Evolutionary conservation across 2,888 invertebrate genomes (phyloP).

Genomic region (Parelbella ahira): DNA sequence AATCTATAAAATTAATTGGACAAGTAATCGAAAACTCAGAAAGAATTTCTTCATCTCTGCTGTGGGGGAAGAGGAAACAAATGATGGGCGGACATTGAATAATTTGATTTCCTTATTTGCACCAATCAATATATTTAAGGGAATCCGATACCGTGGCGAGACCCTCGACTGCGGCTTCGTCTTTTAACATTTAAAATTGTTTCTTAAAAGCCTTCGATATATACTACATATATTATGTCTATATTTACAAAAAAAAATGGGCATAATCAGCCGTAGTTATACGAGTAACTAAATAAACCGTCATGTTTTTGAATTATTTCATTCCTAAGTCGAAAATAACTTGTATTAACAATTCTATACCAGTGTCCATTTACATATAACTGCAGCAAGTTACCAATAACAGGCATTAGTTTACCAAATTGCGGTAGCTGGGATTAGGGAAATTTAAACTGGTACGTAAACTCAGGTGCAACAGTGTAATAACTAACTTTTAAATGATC

Average conservation of each 20-base stretch:
- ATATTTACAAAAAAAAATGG: too few relatives aligned
- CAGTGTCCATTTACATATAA: too few relatives aligned
- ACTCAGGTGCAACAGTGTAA: conserved; percentile 54
- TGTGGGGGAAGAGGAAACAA: conserved; percentile 75
- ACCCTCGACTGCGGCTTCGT: conserved; percentile 20
- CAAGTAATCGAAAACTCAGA: conserved; percentile 80
- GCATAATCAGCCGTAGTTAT: too few relatives aligned
- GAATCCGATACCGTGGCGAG: conserved; percentile 56
- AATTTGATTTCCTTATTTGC: conserved; percentile 81
- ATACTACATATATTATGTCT: too few relatives aligned
- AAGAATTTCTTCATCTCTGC: conserved; percentile 79
- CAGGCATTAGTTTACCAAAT: conserved; percentile 19
- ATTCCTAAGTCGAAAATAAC: too few relatives aligned
- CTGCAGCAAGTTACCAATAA: conserved; percentile 10
- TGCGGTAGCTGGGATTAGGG: conserved; percentile 21
- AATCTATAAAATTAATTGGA: conserved; percentile 81
- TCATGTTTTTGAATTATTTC: too few relatives aligned
- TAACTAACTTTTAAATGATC: conserved; percentile 63
- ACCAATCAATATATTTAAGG: conserved; percentile 76
- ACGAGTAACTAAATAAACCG: too few relatives aligned
- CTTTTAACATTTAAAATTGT: conserved; percentile 15
- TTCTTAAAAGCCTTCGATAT: conserved; percentile 1
- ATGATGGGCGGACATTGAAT: conserved; percentile 80
- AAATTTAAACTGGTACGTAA: conserved; percentile 41
- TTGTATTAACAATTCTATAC: too few relatives aligned